Percentiles rank a stretch among this genome's conserved stretches.
These are phyloP conservation scores for Caenorhabditis wallacei DNA, from an alignment of 2,888 invertebrate genomes.

Conservation along the genomic window DNA sequence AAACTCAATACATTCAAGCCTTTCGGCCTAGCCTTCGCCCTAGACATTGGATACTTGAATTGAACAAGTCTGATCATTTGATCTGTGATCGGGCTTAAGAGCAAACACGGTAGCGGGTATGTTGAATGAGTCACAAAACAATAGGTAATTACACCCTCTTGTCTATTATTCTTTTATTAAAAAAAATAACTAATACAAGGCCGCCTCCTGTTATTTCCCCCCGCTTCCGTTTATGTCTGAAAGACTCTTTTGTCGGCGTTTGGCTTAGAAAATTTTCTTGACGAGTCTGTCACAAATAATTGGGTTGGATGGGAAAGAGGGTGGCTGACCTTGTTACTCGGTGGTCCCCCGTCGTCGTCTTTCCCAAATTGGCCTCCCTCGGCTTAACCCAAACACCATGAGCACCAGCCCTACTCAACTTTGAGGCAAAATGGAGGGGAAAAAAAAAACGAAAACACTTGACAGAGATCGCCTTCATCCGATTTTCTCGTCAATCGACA, in stretches of 20 bases:
- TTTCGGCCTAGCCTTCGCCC: not conserved
- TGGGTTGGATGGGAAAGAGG: constrained; percentile 39
- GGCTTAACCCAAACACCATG: constrained; percentile 4
- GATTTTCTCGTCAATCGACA: constrained; percentile 11
- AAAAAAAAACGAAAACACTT: constrained; percentile 28
- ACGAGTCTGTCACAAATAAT: constrained; percentile 47
- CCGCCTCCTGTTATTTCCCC: not conserved
- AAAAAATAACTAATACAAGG: constrained; percentile 14
- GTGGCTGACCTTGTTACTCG: constrained; percentile 54
- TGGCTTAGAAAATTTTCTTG: constrained; percentile 20
- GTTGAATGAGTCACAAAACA: constrained; percentile 8
- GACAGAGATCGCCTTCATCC: constrained; percentile 41
- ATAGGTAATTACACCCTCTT: constrained; percentile 33
- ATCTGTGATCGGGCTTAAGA: constrained; percentile 46
- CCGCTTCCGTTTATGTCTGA: constrained; percentile 8
- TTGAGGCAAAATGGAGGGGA: not conserved
- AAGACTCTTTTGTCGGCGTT: not conserved
- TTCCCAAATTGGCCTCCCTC: constrained; percentile 17
- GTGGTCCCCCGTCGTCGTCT: constrained; percentile 31
- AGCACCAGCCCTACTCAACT: constrained; percentile 13
- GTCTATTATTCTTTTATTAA: constrained; percentile 10
- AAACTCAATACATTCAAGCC: constrained; percentile 46
- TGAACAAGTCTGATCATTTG: constrained; percentile 61
- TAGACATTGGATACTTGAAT: constrained; percentile 63
- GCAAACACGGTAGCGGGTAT: constrained; percentile 32